Evolutionary conservation across 2,113 vertebrate species (phyloP).

Genomic region (Brachionichthys hirsutus): DNA sequence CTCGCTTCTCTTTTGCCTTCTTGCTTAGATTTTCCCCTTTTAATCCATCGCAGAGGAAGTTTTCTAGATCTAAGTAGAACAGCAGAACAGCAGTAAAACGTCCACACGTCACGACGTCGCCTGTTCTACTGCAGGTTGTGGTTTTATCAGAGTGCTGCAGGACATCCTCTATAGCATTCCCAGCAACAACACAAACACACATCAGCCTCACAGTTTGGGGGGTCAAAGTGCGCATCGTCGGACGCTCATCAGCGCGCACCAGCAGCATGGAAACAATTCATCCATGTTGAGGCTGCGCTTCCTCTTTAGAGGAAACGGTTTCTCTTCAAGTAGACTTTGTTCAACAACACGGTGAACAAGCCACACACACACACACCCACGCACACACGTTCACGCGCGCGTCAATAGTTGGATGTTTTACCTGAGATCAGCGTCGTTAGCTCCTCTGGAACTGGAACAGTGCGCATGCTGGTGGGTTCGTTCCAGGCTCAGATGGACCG

Average conservation of each 20-base stretch:
- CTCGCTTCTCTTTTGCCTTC: constrained; percentile 90
- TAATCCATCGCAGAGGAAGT: constrained; percentile 82
- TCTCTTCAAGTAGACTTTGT: background rate
- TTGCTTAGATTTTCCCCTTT: constrained; percentile 92
- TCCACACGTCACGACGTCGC: background rate
- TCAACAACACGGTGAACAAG: background rate
- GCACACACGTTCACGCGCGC: background rate
- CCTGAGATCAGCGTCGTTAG: constrained; percentile 74
- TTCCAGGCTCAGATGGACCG: constrained; percentile 6
- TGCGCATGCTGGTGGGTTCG: constrained; percentile 57
- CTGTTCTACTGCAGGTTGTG: too few species aligned
- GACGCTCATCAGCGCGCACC: background rate
- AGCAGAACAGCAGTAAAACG: background rate
- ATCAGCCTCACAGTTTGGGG: too few species aligned
- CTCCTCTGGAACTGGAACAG: constrained; percentile 72
- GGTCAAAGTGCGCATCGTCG: background rate
- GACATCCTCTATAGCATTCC: background rate
- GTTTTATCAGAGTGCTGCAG: background rate
- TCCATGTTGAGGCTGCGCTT: constrained; percentile 21
- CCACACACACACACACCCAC: background rate
- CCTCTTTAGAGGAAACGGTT: constrained; percentile 43
- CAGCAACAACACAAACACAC: background rate
- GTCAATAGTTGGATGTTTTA: constrained; percentile 30
- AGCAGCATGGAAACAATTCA: background rate
- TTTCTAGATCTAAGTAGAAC: constrained; percentile 82